Conservation (phyloP, 2,113 vertebrate genomes). For the Pterocles orientalis region DNA sequence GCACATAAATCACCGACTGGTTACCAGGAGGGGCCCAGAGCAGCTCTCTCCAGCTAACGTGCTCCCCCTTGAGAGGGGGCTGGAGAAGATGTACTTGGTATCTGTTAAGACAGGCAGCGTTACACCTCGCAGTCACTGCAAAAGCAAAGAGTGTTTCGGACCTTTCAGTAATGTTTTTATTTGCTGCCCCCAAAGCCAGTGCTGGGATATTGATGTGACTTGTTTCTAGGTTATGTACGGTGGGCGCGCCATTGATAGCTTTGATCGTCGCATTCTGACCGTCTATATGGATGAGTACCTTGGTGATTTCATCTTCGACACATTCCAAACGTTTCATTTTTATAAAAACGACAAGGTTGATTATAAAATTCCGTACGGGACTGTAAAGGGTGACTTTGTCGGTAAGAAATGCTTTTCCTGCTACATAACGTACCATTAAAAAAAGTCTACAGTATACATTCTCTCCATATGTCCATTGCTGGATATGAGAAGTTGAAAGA, state of each 20-base stretch:
- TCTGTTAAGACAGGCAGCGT: neutral
- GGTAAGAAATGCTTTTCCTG: constrained; percentile 76
- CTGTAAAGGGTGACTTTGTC: constrained; percentile 81
- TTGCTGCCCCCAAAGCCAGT: neutral
- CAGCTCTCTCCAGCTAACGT: neutral
- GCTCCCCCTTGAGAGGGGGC: neutral
- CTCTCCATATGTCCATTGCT: rapidly evolving
- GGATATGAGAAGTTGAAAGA: neutral
- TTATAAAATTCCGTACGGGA: constrained; percentile 86
- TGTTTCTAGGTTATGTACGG: constrained; percentile 92
- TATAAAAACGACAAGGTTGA: constrained; percentile 82
- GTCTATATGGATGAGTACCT: constrained; percentile 95
- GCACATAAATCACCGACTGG: neutral
- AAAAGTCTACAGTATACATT: rapidly evolving
- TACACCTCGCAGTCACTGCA: neutral
- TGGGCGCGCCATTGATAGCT: constrained; percentile 91
- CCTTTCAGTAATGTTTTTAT: neutral
- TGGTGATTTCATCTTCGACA: constrained; percentile 93
- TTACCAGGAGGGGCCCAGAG: neutral
- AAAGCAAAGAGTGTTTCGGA: neutral
- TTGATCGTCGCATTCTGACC: constrained; percentile 91
- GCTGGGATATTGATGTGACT: rapidly evolving
- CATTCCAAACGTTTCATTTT: constrained; percentile 89
- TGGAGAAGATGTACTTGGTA: neutral
- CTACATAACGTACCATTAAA: neutral